phyloP scores from a whole-genome alignment of 2,888 invertebrate species.

The Chirona hameri region DNA sequence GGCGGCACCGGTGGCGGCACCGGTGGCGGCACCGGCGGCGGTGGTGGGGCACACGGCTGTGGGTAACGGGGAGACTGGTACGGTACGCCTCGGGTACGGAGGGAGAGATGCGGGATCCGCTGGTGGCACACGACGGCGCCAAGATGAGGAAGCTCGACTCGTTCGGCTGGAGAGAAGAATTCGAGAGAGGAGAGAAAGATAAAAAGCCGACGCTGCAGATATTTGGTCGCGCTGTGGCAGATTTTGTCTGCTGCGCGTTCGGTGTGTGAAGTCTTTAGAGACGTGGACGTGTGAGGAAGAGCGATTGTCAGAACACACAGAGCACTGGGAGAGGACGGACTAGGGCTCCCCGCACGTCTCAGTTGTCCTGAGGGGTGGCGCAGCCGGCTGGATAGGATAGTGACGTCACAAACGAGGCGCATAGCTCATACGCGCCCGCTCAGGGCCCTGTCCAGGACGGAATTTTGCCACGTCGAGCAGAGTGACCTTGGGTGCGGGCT shows the following conservation, averaged over 20 bases:
- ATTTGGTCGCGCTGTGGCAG: not conserved
- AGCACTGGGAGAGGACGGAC: too few relatives aligned
- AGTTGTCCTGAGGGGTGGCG: too few relatives aligned
- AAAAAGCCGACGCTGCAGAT: not conserved
- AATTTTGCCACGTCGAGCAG: too few relatives aligned
- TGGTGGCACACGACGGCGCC: not conserved
- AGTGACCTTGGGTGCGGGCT: too few relatives aligned
- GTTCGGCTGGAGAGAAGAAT: constrained; percentile 5
- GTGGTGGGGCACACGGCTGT: not conserved
- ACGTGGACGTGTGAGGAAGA: too few relatives aligned
- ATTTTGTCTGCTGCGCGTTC: not conserved
- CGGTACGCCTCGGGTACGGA: not conserved
- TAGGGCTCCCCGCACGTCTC: too few relatives aligned
- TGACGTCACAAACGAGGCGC: too few relatives aligned
- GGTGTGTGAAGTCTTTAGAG: not conserved
- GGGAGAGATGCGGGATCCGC: not conserved
- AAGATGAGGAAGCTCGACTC: constrained; percentile 7
- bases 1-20: not conserved
- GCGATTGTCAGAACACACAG: too few relatives aligned
- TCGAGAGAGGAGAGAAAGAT: not conserved
- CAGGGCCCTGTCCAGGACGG: too few relatives aligned
- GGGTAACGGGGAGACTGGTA: not conserved
- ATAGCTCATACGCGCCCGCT: too few relatives aligned
- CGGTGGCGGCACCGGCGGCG: not conserved
- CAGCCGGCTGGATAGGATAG: too few relatives aligned